Evolutionary conservation across 2,888 invertebrate species (phyloP), one percentile per base, ranked within the genome.

Genomic region (Tenthredo mesomela): DNA sequence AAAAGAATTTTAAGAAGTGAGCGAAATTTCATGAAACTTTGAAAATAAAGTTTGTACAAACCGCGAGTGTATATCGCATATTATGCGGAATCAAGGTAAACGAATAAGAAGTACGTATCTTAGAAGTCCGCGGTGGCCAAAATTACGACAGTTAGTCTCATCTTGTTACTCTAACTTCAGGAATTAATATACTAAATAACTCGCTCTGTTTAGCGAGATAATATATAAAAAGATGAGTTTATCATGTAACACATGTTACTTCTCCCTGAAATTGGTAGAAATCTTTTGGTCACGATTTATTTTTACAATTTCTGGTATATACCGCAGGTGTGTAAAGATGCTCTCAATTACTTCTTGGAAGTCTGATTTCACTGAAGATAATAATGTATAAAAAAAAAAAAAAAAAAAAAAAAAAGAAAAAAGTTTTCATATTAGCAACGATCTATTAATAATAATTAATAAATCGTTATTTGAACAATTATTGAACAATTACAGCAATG

Each of bases 331-430:
- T 65, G 33, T 40, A 21, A 73, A 67, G 40, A 47, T 61, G 84
- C 65, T 78, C 84, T 73, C 77, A 84, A 84, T 84, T 61, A 47
- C 77, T 84, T 84, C 77, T 78, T 18, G 47, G 84, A 84, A 84
- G 47, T 18, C 61, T 67, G 77, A 67, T 78, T 84, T 67, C 47
- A 77, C 25, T 12, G 15, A 40, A 33, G 80, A 80, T 82, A 82
- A 82, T 82, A 12, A n/a, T 37, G 6, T 37, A 37, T 25, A 37
- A 70, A 18, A 70, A 70, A 12, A 29, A 2, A 25, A 70, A 15
- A 6, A 50, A 7, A 12, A 18, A 15, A 50, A n/a, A n/a, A n/a
- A n/a, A n/a, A n/a, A n/a, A 29, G 18, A 40, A 10, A 10, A 21
- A 21, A n/a, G 0, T n/a, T 21, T 2, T 33, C 33, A 33, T 40